Evolutionary conservation across 2,797 vertebrate genomes (phyloP), one percentile per base, ranked within the genome.

Genomic region (Sebastes itinus): DNA sequence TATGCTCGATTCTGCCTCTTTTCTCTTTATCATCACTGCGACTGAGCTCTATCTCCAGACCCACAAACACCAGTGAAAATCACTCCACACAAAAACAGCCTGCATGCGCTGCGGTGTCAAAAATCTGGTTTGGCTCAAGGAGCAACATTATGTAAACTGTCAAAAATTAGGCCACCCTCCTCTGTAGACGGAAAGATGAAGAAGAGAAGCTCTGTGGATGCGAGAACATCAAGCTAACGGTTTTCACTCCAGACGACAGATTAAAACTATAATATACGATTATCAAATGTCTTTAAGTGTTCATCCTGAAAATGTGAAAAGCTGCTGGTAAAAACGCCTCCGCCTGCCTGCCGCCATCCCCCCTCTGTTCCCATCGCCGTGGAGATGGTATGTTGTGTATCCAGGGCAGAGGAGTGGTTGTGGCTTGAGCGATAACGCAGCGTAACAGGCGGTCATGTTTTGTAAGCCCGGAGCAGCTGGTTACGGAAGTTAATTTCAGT

Each of bases 301-400:
- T 75, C 30, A 20, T 59, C 4, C 55, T 75, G 18, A n/a, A 73
- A 60, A 75, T 42, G 38, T 58, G 58, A 58, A 69, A 75, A 72
- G 30, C 82, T 75, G 38, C 52, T 52, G 33, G 23, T 77, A 25
- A 72, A 72, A 80, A 61, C 20, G 4, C 54, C 77, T 67, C 55
- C 6, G 42, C 59, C 35, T 79, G 60, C 70, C 70, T 79, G 63
- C 72, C 70, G 59, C 77, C 63, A 27, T 71, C 35, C 12, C 73
- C 22, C 67, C 84, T 38, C 71, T 22, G 60, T 75, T 74, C 18
- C 80, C 72, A 73, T 93, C 49, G 3, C 91, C 67, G 16, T 92
- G 89, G 94, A 85, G 90, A 92, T 82, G 87, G 91, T 92, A 92
- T 94, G 93, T 86, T 88, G 67, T 89, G 84, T 89, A 72, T 88